Conservation (phyloP, 2,113 vertebrate species). For the Sarotherodon lohbergeri region DNA sequence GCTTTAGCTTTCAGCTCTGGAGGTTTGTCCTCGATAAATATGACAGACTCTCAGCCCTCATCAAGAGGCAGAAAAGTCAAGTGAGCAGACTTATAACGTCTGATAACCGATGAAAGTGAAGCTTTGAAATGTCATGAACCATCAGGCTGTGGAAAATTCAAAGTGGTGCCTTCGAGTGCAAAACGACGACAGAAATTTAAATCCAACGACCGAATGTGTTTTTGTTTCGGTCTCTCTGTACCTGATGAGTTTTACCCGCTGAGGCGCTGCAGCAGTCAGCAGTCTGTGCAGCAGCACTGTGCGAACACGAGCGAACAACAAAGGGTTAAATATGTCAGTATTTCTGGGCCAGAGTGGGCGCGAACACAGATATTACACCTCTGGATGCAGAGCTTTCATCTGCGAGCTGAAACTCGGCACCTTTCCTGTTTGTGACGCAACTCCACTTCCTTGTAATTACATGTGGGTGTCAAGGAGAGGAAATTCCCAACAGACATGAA, state of each 20-base stretch:
- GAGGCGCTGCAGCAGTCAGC: neutral
- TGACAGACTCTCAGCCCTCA: neutral
- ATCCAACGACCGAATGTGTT: neutral
- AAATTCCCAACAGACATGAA: constrained; percentile 69
- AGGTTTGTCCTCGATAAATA: neutral
- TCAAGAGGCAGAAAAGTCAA: neutral
- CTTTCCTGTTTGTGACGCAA: constrained; percentile 37
- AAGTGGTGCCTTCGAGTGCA: neutral
- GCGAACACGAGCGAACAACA: neutral
- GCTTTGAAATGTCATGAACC: neutral
- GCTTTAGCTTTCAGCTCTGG: neutral
- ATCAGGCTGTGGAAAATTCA: neutral
- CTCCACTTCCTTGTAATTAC: constrained; percentile 52
- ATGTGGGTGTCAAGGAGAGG: constrained; percentile 41
- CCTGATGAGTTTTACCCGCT: neutral
- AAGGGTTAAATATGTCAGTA: neutral
- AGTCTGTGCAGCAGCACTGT: neutral
- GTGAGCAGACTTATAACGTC: neutral
- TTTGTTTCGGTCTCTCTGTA: neutral
- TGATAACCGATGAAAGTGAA: neutral
- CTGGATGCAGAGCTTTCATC: neutral
- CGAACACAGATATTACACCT: neutral
- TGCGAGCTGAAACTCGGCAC: constrained; percentile 5
- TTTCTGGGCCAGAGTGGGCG: constrained; percentile 1
- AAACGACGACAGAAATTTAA: neutral